A percentile compares a stretch with the other conserved stretches of the same genome.
Evolutionary conservation across 2,113 vertebrate genomes (phyloP).

Genomic region (Gallinago undulata): DNA sequence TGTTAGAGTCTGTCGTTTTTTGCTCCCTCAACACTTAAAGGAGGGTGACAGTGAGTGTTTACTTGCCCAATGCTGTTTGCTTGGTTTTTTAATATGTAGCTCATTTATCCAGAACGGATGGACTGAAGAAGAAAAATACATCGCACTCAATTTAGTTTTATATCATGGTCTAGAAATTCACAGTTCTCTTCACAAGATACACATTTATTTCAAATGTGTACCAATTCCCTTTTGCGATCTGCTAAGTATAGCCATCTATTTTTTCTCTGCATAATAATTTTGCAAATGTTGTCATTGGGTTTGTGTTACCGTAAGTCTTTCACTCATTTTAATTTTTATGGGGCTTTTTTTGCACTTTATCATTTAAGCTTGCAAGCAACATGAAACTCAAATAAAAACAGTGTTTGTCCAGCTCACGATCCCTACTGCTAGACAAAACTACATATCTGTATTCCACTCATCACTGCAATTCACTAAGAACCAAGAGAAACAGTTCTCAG

Average conservation of each 20-base stretch:
- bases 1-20: not conserved
- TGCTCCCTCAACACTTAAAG: not conserved
- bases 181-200: not conserved
- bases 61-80: fast-evolving
- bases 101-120: not conserved
- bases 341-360: not conserved
- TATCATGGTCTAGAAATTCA: not conserved
- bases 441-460: not conserved
- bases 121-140: not conserved
- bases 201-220: not conserved
- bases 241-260: not conserved
- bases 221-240: not conserved
- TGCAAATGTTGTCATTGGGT: not conserved
- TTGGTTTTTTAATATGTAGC: not conserved
- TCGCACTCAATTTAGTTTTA: not conserved
- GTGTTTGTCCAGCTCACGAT: not conserved
- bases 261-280: not conserved
- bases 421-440: not conserved
- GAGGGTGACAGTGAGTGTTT: not conserved
- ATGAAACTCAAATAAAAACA: not conserved
- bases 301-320: not conserved
- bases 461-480: not conserved
- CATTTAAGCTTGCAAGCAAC: not conserved
- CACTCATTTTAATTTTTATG: not conserved
- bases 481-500: not conserved